Base-by-base conservation (phyloP, 2,113 vertebrate genomes). In the Peromyscus maniculatus region DNA sequence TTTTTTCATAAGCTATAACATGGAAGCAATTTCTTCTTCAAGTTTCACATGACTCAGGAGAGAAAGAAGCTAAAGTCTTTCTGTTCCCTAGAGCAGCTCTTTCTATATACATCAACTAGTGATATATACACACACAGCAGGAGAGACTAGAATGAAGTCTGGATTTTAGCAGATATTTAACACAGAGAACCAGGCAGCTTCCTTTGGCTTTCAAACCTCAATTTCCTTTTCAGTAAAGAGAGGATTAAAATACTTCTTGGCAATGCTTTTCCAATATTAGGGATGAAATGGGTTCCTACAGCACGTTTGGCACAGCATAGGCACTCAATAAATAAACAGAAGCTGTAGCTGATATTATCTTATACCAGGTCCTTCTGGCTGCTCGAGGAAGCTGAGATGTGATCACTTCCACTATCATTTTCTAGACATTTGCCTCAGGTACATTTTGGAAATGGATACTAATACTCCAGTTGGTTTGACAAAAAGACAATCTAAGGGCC, bases 171-270 rank as follows among this genome's bases (percentile, higher is more conserved):
- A 39, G n/a, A 55, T 93, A 71, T 33, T 92, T 66, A 79, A 33
- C 83, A 24, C 43, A 57, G 88, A 86, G 90, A 91, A 2, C 31
- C 74, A 59, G 67, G 59, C 43, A 93, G 28, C n/a, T 86, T 87
- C 43, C 22, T 82, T 88, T 62, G 39, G 39, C 9, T 86, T 97
- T 88, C 74, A 72, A 57, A 64, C 71, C 21, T 95, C 31, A 83
- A 89, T 94, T 87, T 93, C 33, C 67, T 96, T 62, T 87, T 77
- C 55, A 89, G 24, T 91, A 82, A 95, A 91, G 72, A 95, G 55
- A 59, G 82, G 52, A 84, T 91, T 92, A 43, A 86, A 64, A 55
- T 77, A 62, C 11, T 91, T 82, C 4, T 93, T 93, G 84, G 74
- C 22, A 91, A 64, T 49, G 9, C 31, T 91, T 8, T 88, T 96